Base-by-base conservation (phyloP, 2,797 vertebrate genomes). In the Xenopus petersii region DNA sequence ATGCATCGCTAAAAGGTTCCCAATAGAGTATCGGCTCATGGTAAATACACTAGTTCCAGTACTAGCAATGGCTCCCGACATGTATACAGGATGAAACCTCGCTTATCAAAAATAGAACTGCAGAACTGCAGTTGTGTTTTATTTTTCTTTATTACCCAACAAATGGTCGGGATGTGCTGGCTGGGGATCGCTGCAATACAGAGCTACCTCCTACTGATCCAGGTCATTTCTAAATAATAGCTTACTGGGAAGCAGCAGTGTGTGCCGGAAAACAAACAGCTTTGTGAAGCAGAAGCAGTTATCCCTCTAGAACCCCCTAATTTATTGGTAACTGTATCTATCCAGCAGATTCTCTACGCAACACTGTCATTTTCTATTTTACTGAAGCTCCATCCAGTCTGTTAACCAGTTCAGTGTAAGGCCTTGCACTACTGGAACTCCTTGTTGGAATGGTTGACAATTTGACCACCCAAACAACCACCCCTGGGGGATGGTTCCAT, bases 321-420 rank as follows among this genome's bases (percentile, higher is more conserved):
- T 65, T 75, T 65, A 64, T 36, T 21, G 21, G 42, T 16, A 26
- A 12, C 36, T 59, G 64, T 65, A 65, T 75, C 74, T n/a, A 36
- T 51, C 56, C 24, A n/a, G 54, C 54, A 60, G 3, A 68, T 62
- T 33, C 10, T 42, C 21, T n/a, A 63, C 42, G 36, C 54, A 11
- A 59, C 58, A 47, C 16, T 36, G 5, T 51, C 0, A 65, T 70
- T 68, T 56, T 51, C 49, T 75, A 51, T 67, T 64, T 51, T 36
- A 12, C 61, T 70, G 49, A 12, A 9, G 17, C 15, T 21, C 2
- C 15, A 15, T n/a, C 10, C 65, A 67, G 12, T 2, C 42, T 46
- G 30, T 65, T 66, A 56, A 68, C 49, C 51, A 10, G 21, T 67
- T 51, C 48, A 16, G 26, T 30, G 26, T 30, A 4, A 1, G 26